A percentile compares a stretch with the other conserved stretches of the same genome.
Evolutionary conservation across 2,113 vertebrate species (phyloP).

Genomic region (Ifrita kowaldi): DNA sequence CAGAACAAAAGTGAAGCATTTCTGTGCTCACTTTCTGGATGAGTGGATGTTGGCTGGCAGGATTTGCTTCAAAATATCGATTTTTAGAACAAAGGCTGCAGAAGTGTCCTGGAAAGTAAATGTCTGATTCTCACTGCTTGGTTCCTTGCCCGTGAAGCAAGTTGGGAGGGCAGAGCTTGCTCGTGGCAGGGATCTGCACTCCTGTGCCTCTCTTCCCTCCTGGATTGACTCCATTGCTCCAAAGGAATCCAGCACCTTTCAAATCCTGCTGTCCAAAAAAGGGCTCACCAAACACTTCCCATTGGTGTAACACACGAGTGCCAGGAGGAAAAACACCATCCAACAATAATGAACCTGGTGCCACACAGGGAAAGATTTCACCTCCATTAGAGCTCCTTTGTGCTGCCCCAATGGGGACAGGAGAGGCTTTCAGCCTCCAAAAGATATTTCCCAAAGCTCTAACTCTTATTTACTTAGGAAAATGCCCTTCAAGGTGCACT

Average conservation of each 20-base stretch:
- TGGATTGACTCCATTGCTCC: neutral
- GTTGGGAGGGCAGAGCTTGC: neutral
- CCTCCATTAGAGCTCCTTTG: neutral
- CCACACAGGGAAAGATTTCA: neutral
- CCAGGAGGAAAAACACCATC: neutral
- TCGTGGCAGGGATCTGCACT: neutral
- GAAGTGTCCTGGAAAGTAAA: neutral
- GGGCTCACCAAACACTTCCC: neutral
- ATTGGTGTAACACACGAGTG: neutral
- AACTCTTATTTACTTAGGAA: neutral
- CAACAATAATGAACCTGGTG: neutral
- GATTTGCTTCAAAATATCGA: conserved; percentile 28
- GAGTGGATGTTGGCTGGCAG: neutral
- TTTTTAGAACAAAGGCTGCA: conserved; percentile 2
- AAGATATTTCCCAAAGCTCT: neutral
- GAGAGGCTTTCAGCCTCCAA: neutral
- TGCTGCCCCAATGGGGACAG: neutral
- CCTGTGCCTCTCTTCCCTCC: neutral
- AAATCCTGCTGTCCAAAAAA: neutral
- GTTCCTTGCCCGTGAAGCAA: neutral
- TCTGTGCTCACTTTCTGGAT: neutral
- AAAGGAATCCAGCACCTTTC: neutral
- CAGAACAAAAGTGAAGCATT: neutral
- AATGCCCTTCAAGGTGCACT: neutral
- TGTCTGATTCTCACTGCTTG: neutral